Base-by-base conservation (phyloP, 2,113 vertebrate species). In the Ceyx margarethae region DNA sequence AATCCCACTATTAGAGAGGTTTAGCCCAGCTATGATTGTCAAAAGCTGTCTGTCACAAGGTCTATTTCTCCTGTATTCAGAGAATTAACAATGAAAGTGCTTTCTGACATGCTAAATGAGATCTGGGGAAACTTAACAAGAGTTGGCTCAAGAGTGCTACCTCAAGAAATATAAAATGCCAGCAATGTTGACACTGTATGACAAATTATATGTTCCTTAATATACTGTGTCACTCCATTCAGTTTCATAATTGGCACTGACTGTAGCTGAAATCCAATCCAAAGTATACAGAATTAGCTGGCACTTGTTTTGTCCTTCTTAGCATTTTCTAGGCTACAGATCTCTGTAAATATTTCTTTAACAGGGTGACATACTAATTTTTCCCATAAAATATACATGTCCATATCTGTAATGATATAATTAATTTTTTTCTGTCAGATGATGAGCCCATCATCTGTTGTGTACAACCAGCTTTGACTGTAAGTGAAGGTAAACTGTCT, bases 161-260 rank as follows among this genome's bases (percentile, higher is more conserved):
- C 83, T 91, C 85, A 84, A 90, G 84, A 93, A 95, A 91, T 65
- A 91, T 1, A 92, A 93, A 96, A 94, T 95, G 68, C 67, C 85
- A 95, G 81, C 72, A 85, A 74, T 61, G 79, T 91, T 96, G 92
- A 96, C 81, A 85, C n/a, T 80, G 60, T 66, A 62, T 95, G 89
- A 96, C 87, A 93, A 94, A 95, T 94, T 89, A 75, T 43, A 84
- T 89, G 87, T 78, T 93, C 81, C 76, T 89, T 96, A 92, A 93
- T 89, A 91, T 12, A 68, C 43, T 93, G 72, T 92, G 92, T 81
- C 92, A 94, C 68, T 96, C 79, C 92, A 87, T 91, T 96, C 95
- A 91, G 85, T 67, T 92, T 92, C 85, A 13, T 94, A 92, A 93
- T 93, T 94, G 92, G 92, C 94, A 89, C 57, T 89, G 91, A 94